Conservation (phyloP, 2,797 vertebrate genomes). For the Lepus townsendii region DNA sequence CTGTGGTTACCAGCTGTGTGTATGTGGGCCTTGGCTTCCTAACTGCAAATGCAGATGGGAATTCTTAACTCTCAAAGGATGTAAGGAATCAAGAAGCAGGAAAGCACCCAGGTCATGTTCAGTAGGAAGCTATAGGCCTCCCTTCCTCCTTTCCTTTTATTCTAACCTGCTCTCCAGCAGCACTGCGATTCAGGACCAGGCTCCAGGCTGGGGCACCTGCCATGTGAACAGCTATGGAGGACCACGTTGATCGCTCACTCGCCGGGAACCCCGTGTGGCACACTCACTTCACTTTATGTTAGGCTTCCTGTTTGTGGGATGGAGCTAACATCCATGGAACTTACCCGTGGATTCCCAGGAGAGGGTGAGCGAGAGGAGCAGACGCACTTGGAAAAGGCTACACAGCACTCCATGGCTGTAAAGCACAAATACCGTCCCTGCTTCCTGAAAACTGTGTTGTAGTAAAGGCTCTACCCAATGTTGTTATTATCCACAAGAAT, state of each 20-base stretch:
- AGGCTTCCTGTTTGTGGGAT: not conserved
- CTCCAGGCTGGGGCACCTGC: not conserved
- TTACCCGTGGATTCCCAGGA: not conserved
- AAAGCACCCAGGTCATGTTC: not conserved
- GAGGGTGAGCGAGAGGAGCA: not conserved
- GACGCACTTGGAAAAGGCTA: not conserved
- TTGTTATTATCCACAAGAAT: not conserved
- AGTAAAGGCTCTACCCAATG: not conserved
- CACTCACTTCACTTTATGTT: not conserved
- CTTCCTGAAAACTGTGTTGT: not conserved
- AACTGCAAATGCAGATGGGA: not conserved
- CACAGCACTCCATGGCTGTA: rapidly evolving
- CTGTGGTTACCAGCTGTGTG: not conserved
- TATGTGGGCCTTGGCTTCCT: not conserved
- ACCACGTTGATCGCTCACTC: too few species aligned
- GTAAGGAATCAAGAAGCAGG: not conserved
- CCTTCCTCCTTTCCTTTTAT: not conserved
- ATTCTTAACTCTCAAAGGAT: not conserved
- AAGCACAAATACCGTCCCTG: not conserved
- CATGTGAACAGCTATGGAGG: not conserved
- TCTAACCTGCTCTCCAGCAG: not conserved
- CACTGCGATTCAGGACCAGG: not conserved
- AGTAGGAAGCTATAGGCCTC: not conserved
- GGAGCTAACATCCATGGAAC: not conserved
- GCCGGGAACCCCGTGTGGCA: not conserved